phyloP scores from a whole-genome alignment of 2,113 vertebrate genomes.

The Lepus timidus region DNA sequence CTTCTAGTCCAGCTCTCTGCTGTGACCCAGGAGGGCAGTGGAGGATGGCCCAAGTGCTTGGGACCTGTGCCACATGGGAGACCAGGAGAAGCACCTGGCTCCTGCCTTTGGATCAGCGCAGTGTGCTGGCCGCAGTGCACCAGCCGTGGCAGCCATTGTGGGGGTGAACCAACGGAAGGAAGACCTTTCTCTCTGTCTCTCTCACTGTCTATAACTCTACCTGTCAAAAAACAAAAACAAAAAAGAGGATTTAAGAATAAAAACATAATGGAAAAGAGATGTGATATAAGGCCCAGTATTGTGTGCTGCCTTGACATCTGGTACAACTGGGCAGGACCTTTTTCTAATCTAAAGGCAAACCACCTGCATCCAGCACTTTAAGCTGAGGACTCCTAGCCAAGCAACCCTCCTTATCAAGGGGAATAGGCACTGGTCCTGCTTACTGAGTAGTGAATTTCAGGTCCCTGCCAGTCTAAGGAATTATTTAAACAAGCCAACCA shows the following conservation, averaged over 20 bases:
- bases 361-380: neutral
- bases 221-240: too few relatives aligned
- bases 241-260: neutral
- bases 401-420: neutral
- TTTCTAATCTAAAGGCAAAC: neutral
- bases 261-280: constrained; percentile 4
- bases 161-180: too few relatives aligned
- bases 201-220: too few relatives aligned
- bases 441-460: neutral
- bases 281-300: neutral
- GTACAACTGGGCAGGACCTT: neutral
- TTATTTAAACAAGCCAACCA: neutral
- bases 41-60: too few relatives aligned
- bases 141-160: too few relatives aligned
- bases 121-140: too few relatives aligned
- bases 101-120: too few relatives aligned
- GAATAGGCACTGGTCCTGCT: neutral
- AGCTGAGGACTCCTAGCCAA: neutral
- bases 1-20: too few relatives aligned
- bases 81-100: too few relatives aligned
- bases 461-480: neutral
- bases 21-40: too few relatives aligned
- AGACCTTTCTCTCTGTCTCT: too few relatives aligned
- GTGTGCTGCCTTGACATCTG: neutral
- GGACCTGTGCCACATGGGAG: too few relatives aligned